Percentiles rank a stretch among this genome's conserved stretches.
These are phyloP conservation scores for Nomada goodeniana DNA, from an alignment of 2,888 invertebrate species.

Conservation along the genomic window DNA sequence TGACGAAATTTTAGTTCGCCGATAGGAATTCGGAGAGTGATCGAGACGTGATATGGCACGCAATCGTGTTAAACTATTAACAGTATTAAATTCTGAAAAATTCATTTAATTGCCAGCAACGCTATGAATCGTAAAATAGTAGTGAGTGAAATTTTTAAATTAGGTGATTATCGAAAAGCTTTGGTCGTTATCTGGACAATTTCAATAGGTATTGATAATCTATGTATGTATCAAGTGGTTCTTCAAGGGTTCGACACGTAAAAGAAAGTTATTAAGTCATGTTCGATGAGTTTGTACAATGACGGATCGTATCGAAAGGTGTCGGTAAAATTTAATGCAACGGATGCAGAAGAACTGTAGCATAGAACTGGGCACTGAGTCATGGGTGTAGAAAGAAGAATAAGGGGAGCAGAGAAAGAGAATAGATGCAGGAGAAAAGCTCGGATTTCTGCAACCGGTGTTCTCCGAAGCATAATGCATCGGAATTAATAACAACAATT, in stretches of 20 bases:
- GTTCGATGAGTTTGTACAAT: not conserved
- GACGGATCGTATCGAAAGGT: not conserved
- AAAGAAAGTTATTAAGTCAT: constrained; percentile 5
- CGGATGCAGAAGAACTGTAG: constrained; percentile 39
- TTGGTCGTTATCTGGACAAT: not conserved
- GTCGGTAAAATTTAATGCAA: constrained; percentile 43
- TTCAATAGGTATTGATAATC: constrained; percentile 1
- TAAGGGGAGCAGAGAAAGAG: constrained; percentile 22
- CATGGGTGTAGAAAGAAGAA: constrained; percentile 30
- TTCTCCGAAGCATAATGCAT: constrained; percentile 64
- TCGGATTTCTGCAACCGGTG: constrained; percentile 73
- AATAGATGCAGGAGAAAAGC: constrained; percentile 60
- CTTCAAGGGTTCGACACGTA: not conserved
- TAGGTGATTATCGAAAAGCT: no score
- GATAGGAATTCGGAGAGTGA: constrained; percentile 22
- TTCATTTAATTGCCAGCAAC: not conserved
- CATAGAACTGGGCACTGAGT: constrained; percentile 29
- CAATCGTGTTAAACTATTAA: not conserved
- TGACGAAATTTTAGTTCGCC: constrained; percentile 31
- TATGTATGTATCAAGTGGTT: not conserved
- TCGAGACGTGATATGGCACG: constrained; percentile 17
- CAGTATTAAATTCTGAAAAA: not conserved
- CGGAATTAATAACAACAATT: not conserved
- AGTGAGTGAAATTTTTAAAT: not conserved
- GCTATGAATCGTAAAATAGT: no score